phyloP scores from a whole-genome alignment of 2,888 invertebrate genomes.

The Loripinus fragilis region DNA sequence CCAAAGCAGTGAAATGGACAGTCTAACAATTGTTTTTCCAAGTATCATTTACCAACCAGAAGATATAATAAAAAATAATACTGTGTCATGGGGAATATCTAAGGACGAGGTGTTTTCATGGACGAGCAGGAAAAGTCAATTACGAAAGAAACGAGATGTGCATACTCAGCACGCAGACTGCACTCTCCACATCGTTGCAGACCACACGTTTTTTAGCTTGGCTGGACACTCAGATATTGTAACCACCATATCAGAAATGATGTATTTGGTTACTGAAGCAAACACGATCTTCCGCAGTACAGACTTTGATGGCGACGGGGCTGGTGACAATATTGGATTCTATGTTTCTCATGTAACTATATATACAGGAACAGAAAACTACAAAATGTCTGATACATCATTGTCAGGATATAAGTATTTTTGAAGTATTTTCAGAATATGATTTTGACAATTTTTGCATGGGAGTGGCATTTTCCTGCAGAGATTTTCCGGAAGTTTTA shows the following conservation, averaged over 20 bases:
- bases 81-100: background rate
- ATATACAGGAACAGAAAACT: conserved; percentile 34
- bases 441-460: conserved; percentile 70
- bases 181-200: conserved; percentile 70
- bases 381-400: conserved; percentile 50
- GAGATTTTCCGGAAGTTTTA: conserved; percentile 68
- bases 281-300: conserved; percentile 78
- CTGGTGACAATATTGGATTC: conserved; percentile 79
- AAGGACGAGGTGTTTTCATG: background rate
- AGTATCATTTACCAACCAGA: conserved; percentile 6
- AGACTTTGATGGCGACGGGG: conserved; percentile 78
- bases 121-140: background rate
- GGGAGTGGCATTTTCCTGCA: conserved; percentile 70
- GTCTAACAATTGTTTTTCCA: background rate
- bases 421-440: conserved; percentile 64
- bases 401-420: conserved; percentile 63
- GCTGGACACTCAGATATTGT: conserved; percentile 61
- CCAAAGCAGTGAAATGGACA: no score
- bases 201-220: conserved; percentile 69
- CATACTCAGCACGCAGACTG: conserved; percentile 40
- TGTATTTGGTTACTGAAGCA: conserved; percentile 70
- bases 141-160: conserved; percentile 13
- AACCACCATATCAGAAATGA: conserved; percentile 69
- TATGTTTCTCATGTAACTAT: conserved; percentile 69
- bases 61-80: background rate